Evolutionary conservation across 2,113 vertebrate genomes (phyloP), one percentile per base, ranked within the genome.

Genomic region (Scopus umbretta): DNA sequence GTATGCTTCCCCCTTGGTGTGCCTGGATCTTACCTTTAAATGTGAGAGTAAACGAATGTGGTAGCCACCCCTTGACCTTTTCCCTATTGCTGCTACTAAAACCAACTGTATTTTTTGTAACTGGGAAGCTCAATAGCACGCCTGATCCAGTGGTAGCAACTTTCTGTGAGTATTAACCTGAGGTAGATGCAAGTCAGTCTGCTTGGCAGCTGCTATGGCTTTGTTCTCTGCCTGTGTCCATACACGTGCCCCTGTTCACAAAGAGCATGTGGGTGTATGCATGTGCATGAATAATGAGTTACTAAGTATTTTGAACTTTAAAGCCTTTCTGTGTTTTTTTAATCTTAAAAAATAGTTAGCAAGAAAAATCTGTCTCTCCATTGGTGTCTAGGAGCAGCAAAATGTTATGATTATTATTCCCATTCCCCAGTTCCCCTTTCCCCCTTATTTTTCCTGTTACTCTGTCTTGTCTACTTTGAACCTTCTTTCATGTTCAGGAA

Each of bases 131-230:
- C 38, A 26, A 25, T 19, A 72, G 40, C 3, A 0, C 30, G 7
- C 47, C 29, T 55, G 43, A 74, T 50, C 15, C 26, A 27, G 78
- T 10, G 40, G 36, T 82, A 80, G 29, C 53, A 75, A 7, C 71
- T 72, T 49, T 65, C 47, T 93, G 38, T 43, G 42, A 43, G 42
- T 55, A 18, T 63, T 63, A 71, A 75, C 56, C 66, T 59, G 85
- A 90, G 81, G 12, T 4, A 11, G 66, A 72, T 47, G 56, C 18
- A 20, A 34, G 53, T 53, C 80, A 70, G 80, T 63, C 70, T 30
- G 27, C 49, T 86, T 80, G 74, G 88, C 85, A 82, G 86, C 79
- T 88, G 90, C 82, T 65, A 7, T 5, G 27, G 66, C 84, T 95
- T 88, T 88, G 26, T 88, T 80, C 71, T 83, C 30, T 72, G 74